Conservation (phyloP, 2,113 vertebrate species). For the Aviceda subcristata region DNA sequence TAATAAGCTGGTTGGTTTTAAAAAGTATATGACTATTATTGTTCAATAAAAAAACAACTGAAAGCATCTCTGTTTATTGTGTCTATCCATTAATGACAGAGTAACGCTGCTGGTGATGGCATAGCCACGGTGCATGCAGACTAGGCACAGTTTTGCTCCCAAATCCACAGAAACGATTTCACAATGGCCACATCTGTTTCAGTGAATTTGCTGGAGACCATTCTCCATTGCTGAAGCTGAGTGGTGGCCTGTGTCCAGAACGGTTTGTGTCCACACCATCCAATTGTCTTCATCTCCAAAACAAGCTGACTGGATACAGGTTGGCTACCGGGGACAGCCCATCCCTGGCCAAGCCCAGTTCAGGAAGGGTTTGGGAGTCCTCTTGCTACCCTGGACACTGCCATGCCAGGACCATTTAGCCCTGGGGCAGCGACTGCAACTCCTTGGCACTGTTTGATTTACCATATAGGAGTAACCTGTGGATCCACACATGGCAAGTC, state of each 20-base stretch:
- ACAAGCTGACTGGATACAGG: background rate
- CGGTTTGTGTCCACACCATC: background rate
- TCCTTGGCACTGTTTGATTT: background rate
- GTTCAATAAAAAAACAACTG: slow-evolving; percentile 61
- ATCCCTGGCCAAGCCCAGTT: too few relatives aligned
- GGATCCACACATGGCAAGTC: background rate
- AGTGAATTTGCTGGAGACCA: background rate
- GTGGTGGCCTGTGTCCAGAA: background rate
- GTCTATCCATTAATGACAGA: background rate
- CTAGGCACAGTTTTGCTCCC: background rate
- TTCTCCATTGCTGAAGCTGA: background rate
- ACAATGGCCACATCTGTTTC: background rate
- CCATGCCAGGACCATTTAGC: background rate
- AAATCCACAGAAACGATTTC: background rate
- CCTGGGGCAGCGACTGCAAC: background rate
- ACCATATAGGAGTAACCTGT: background rate
- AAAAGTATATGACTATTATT: slow-evolving; percentile 54
- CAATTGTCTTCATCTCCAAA: background rate
- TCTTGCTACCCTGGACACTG: background rate
- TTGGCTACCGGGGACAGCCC: background rate
- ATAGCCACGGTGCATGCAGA: background rate
- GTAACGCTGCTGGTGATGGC: background rate
- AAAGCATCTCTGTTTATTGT: background rate
- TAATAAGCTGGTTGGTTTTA: slow-evolving; percentile 46
- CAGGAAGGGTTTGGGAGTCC: background rate